These are phyloP conservation scores for Acrossocheilus wenchowensis DNA, from an alignment of 2,797 vertebrate species.

Conservation along the genomic window DNA sequence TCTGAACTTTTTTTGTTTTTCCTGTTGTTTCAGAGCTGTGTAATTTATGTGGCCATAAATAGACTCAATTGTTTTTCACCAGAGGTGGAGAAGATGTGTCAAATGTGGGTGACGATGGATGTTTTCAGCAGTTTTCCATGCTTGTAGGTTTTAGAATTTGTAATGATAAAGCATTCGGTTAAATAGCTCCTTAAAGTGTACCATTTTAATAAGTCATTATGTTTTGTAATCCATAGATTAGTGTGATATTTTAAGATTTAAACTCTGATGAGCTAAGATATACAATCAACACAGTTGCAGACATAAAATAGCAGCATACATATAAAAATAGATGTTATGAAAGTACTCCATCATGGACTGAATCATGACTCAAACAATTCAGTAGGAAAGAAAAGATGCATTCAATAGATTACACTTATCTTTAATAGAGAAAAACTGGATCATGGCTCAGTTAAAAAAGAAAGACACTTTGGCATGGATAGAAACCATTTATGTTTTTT, in stretches of 20 bases:
- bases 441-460: constrained; percentile 10
- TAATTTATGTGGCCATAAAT: not conserved
- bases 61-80: not conserved
- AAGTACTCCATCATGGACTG: not conserved
- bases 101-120: not conserved
- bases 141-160: not conserved
- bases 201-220: not conserved
- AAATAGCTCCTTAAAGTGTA: not conserved
- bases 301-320: not conserved
- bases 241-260: not conserved
- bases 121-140: not conserved
- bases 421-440: constrained; percentile 18
- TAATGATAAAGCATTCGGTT: not conserved
- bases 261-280: not conserved
- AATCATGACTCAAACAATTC: constrained; percentile 12
- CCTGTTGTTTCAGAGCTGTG: not conserved
- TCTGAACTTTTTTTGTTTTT: not conserved
- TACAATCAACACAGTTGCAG: not conserved
- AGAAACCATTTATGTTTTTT: constrained; percentile 27
- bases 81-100: not conserved
- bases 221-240: not conserved
- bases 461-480: not conserved
- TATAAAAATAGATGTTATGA: not conserved
- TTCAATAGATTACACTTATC: constrained; percentile 14
- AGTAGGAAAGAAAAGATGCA: not conserved